Evolutionary conservation across 2,888 invertebrate genomes (phyloP), one percentile per base, ranked within the genome.

Genomic region (Mellilla xanthometata): DNA sequence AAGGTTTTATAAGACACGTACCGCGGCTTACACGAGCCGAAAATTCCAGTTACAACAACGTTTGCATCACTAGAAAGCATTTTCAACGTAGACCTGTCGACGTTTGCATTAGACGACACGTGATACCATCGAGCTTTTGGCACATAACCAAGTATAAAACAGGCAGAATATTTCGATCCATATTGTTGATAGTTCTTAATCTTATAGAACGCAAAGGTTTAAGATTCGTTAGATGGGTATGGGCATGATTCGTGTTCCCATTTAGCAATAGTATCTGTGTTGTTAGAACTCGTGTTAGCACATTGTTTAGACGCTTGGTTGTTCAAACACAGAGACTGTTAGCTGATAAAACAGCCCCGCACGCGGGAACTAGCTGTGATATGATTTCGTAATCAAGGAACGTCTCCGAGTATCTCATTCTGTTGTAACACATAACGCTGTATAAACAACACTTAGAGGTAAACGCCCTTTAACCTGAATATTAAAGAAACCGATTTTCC

Each of bases 271-370:
- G 56, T 49, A 52, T 58, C 51, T 49, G 57, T 48, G 66, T 76
- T 80, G 79, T 81, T 69, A 69, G 66, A 54, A 67, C 55, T 68
- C 66, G 55, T 62, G 63, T 67, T 60, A 63, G 45, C 58, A 68
- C 67, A 72, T 74, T 76, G 75, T 74, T 76, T 59, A 56, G 63
- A 62, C 60, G 67, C 64, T 68, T 67, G 66, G 65, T 64, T 64
- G 65, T 58, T 65, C 70, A 76, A 78, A 78, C 74, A 80, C 62
- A 66, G 65, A 60, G 74, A 66, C 61, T 73, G 68, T 56, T 58
- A 62, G 43, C 65, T 60, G 77, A 78, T 79, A 81, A n/a, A 80
- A 72, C 70, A 58, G 48, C 48, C 62, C 54, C 49, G 62, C 45
- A 44, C 48, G 55, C 58, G 67, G 62, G 67, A 61, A 60, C 61